Conservation (phyloP, 2,113 vertebrate species). For the Panthera uncia region DNA sequence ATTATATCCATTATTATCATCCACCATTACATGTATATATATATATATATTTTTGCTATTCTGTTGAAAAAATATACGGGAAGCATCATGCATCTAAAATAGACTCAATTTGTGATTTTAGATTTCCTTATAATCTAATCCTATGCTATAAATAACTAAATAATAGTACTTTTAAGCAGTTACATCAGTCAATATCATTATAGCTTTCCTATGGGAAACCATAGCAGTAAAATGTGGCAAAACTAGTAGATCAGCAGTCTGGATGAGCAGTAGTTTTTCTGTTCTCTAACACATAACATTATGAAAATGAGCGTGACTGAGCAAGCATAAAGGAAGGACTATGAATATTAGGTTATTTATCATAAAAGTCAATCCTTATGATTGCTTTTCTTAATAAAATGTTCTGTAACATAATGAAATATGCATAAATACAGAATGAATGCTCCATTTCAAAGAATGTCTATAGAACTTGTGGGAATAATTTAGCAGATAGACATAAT, state of each 20-base stretch:
- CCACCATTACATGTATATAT: background rate
- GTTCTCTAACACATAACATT: background rate
- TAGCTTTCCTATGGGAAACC: background rate
- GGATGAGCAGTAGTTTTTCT: background rate
- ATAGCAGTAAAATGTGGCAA: background rate
- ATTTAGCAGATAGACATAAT: constrained; percentile 55
- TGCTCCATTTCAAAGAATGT: constrained; percentile 45
- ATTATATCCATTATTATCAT: background rate
- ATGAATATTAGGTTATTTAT: constrained; percentile 47
- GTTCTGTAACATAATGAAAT: constrained; percentile 45
- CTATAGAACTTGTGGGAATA: constrained; percentile 38
- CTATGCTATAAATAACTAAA: background rate
- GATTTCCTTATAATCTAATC: constrained; percentile 5
- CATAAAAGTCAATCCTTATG: constrained; percentile 42
- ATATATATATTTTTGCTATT: background rate
- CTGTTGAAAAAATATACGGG: background rate
- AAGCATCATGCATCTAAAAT: background rate
- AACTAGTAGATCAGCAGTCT: background rate
- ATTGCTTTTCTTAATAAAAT: constrained; percentile 56
- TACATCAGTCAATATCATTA: background rate
- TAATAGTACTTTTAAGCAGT: background rate
- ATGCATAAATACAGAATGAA: constrained; percentile 53
- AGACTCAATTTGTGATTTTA: background rate
- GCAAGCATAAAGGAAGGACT: constrained; percentile 28
- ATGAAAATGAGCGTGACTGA: constrained; percentile 30